A percentile compares a stretch with the other conserved stretches of the same genome.
phyloP scores from a whole-genome alignment of 1,140 invertebrate species.

The Delia radicum region DNA sequence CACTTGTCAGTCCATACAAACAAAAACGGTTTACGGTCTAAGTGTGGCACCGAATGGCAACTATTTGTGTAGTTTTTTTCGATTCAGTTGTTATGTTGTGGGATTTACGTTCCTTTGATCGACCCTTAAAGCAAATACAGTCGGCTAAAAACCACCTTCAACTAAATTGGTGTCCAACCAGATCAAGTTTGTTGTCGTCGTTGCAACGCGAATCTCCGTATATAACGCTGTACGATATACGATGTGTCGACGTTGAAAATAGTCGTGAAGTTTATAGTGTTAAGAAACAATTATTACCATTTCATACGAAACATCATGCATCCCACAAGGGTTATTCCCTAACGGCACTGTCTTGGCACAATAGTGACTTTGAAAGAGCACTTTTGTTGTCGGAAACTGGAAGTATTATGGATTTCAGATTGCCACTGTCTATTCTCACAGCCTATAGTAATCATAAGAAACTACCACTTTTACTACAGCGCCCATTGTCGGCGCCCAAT shows the following conservation, averaged over 20 bases:
- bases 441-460: slow-evolving; percentile 49
- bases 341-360: slow-evolving; percentile 48
- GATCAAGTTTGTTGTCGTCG: slow-evolving; percentile 59
- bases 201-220: slow-evolving; percentile 49
- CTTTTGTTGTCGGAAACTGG: slow-evolving; percentile 44
- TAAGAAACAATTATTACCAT: slow-evolving; percentile 50
- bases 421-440: slow-evolving; percentile 44
- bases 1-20: slow-evolving; percentile 70
- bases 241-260: slow-evolving; percentile 44
- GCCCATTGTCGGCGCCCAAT: slow-evolving; percentile 32
- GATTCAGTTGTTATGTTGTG: slow-evolving; percentile 82
- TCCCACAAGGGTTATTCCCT: slow-evolving; percentile 36
- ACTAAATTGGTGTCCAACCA: slow-evolving; percentile 87
- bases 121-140: slow-evolving; percentile 73
- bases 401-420: slow-evolving; percentile 42
- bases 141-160: slow-evolving; percentile 72
- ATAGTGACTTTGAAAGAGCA: slow-evolving; percentile 45
- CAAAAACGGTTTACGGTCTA: slow-evolving; percentile 81
- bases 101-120: slow-evolving; percentile 86
- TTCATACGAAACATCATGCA: slow-evolving; percentile 44
- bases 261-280: slow-evolving; percentile 47
- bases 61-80: slow-evolving; percentile 77
- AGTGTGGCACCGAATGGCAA: slow-evolving; percentile 75
- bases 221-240: slow-evolving; percentile 50
- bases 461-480: slow-evolving; percentile 44